Evolutionary conservation across 2,888 invertebrate species (phyloP), one percentile per base, ranked within the genome.

Genomic region (Clistopyga incitator): DNA sequence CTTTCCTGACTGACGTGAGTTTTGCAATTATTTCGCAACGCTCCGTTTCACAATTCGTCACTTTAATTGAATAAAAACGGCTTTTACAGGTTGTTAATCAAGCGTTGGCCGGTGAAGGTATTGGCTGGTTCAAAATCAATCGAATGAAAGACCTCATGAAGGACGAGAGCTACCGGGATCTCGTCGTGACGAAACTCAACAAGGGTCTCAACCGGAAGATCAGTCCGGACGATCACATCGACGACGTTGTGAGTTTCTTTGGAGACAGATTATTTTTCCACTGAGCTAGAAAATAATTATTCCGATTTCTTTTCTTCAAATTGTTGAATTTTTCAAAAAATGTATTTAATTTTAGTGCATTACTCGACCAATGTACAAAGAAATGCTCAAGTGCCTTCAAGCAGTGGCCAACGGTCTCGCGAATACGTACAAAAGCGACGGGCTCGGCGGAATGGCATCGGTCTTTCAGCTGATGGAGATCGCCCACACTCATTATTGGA

Each of bases 401-500:
- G 97, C 98, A 1, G 96, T 98, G 54, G 96, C 98, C 6, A 96
- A 97, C 87, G 99, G 99, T 0, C 94, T 99, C 74, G 99, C 99
- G 92, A 96, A 96, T 84, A 98, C 98, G 0, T 99, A 97, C 92
- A 95, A 96, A 59, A 99, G 98, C 94, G 98, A 98, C 90, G 99
- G 99, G 0, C 95, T 98, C 1, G 99, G 99, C 47, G 99, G 99
- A 25, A 98, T 99, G 97, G 98, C 99, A 3, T 98, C 99, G 0
- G 98, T 98, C 23, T 99, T 98, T 93, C 98, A 99, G 94, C 95
- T 99, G 86, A 96, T 99, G 90, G 99, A 99, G 95, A 98, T 99
- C 91, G 98, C 98, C 2, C 99, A 99, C 93, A 99, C 99, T 0
- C 99, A 99, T 94, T 99, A 97, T 93, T 99, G 98, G 98, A 97